These are phyloP conservation scores for Macrosteles quadrilineatus DNA, from an alignment of 1,140 invertebrate species.

Conservation along the genomic window DNA sequence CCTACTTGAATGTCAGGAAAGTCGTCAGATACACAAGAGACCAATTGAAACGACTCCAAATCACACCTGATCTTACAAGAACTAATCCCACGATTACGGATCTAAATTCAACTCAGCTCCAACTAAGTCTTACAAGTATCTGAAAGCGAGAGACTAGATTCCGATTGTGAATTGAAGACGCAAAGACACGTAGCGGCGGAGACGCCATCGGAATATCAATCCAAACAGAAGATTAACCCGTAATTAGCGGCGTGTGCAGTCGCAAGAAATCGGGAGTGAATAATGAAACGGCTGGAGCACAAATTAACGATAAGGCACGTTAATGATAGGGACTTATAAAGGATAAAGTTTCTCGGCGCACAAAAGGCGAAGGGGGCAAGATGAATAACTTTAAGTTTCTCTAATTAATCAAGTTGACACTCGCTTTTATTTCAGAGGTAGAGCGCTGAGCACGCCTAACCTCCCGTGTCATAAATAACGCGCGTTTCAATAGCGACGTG, in stretches of 20 bases:
- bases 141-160: too few species aligned
- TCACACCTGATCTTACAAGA: too few species aligned
- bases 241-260: too few species aligned
- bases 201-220: too few species aligned
- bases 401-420: slow-evolving; percentile 41
- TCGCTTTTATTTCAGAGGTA: slow-evolving; percentile 34
- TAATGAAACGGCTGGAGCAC: slow-evolving; percentile 34
- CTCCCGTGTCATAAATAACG: slow-evolving; percentile 22
- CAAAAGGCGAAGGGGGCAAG: slow-evolving; percentile 34
- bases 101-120: too few species aligned
- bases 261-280: slow-evolving; percentile 30
- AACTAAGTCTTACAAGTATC: too few species aligned
- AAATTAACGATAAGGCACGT: slow-evolving; percentile 40
- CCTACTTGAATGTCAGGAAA: too few species aligned
- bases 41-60: too few species aligned
- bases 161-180: too few species aligned
- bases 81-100: too few species aligned
- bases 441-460: slow-evolving; percentile 12
- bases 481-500: slow-evolving; percentile 17
- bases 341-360: slow-evolving; percentile 37
- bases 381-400: slow-evolving; percentile 41
- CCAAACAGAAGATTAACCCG: neutral
- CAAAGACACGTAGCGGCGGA: neutral
- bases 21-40: too few species aligned
- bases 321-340: slow-evolving; percentile 37